These are phyloP conservation scores for Pachyuromys duprasi DNA, from an alignment of 2,797 vertebrate species.

Conservation along the genomic window DNA sequence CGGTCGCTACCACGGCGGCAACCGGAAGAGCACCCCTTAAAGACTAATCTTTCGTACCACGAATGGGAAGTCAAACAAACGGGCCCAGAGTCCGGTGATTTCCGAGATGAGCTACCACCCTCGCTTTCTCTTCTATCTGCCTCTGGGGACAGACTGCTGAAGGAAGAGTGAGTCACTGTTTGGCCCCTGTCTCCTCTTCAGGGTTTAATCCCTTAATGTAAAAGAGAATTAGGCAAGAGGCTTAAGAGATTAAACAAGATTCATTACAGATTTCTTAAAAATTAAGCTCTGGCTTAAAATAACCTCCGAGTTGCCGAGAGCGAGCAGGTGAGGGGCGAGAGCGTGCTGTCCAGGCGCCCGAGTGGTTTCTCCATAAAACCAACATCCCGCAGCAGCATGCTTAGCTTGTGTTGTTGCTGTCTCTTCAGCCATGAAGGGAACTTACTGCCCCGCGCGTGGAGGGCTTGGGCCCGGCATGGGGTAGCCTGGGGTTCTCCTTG, in stretches of 20 bases:
- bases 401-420: neutral
- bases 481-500: neutral
- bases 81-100: slow-evolving; percentile 1
- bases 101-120: neutral
- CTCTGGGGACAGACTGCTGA: slow-evolving; percentile 35
- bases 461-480: neutral
- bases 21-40: slow-evolving; percentile 20
- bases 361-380: slow-evolving; percentile 18
- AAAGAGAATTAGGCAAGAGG: slow-evolving; percentile 79
- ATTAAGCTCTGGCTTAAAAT: slow-evolving; percentile 68
- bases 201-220: slow-evolving; percentile 78
- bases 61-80: slow-evolving; percentile 51
- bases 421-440: neutral
- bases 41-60: slow-evolving; percentile 32
- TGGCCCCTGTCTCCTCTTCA: slow-evolving; percentile 35
- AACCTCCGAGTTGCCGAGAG: neutral
- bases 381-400: neutral
- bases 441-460: neutral
- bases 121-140: neutral
- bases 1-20: neutral
- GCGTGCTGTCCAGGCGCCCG: neutral
- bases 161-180: slow-evolving; percentile 70
- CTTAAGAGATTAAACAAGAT: slow-evolving; percentile 78
- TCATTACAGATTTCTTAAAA: slow-evolving; percentile 80
- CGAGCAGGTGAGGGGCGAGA: neutral